phyloP scores from a whole-genome alignment of 2,797 vertebrate species.

The Hyperoplus immaculatus region DNA sequence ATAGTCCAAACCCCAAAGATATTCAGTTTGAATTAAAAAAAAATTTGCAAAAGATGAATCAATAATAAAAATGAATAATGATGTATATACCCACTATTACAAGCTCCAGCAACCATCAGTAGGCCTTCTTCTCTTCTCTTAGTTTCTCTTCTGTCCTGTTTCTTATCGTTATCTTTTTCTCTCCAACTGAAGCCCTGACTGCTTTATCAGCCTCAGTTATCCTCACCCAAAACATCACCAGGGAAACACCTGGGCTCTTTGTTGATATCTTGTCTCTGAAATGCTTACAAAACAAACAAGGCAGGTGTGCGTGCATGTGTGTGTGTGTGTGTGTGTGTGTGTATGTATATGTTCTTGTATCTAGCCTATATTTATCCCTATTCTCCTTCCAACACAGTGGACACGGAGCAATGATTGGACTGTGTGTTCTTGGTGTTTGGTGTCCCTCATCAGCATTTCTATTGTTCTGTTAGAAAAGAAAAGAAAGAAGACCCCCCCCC shows the following conservation, averaged over 20 bases:
- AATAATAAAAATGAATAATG: neutral
- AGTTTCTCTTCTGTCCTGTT: constrained; percentile 11
- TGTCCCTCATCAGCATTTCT: constrained; percentile 67
- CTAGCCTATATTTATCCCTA: constrained; percentile 21
- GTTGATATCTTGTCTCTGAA: constrained; percentile 79
- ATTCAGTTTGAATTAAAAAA: neutral
- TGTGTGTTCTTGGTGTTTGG: constrained; percentile 17
- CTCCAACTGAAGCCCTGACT: constrained; percentile 25
- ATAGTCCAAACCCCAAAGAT: neutral
- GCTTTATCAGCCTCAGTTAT: constrained; percentile 72
- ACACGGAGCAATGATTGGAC: constrained; percentile 46
- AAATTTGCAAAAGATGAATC: neutral
- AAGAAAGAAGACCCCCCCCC: neutral
- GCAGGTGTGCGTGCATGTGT: constrained; percentile 69
- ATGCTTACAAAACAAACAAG: constrained; percentile 86
- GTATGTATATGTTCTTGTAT: neutral
- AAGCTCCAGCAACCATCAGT: neutral
- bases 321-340: constrained; percentile 26
- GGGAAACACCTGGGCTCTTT: constrained; percentile 81
- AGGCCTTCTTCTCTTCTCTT: neutral
- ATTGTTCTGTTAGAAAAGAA: constrained; percentile 56
- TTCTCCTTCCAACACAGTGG: constrained; percentile 34
- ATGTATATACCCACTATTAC: neutral
- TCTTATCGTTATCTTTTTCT: constrained; percentile 23
- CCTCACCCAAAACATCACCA: constrained; percentile 77